Base-by-base conservation (phyloP, 2,113 vertebrate genomes). In the Naja naja region DNA sequence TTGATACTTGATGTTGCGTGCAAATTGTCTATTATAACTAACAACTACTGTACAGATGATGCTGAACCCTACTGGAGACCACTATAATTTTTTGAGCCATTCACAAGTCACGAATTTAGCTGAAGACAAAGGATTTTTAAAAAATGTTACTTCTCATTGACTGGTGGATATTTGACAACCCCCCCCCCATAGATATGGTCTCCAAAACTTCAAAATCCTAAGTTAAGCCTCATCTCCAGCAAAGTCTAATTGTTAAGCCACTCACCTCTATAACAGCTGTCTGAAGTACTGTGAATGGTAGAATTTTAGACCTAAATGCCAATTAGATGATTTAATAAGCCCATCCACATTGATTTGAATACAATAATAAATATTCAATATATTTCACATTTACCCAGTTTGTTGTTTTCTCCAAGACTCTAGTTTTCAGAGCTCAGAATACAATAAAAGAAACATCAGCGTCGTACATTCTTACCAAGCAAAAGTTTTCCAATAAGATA, bases 401-500 rank as follows among this genome's bases (percentile, higher is more conserved):
- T 54, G 30, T 92, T 88, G 47, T 85, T 11, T 2, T 34, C 22
- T 47, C 25, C 49, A 58, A 88, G 60, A 34, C 53, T 12, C 56
- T 22, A n/a, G 60, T 47, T 49, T n/a, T 27, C 53, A 85, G 56
- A 90, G 53, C 8, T 43, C 69, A 86, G 53, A 60, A 85, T 85
- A 39, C 12, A 43, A 49, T 74, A 23, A 88, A 74, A 86, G 55
- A 53, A n/a, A 93, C 45, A 85, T 86, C 45, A 39, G 56, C 20
- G 22, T 54, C 53, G 60, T 53, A 54, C 53, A 90, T 9, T 90
- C 99, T 99, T 99, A 99, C 98, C 99, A 98, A 99, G 98, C 98
- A 99, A 98, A 98, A 97, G 98, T 98, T 98, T 98, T 98, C 98
- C 98, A 97, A 98, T 98, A 98, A 98, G 98, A 98, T 98, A 99